A percentile compares a stretch with the other conserved stretches of the same genome.
These are phyloP conservation scores for Ophion slaviceki DNA, from an alignment of 2,888 invertebrate species.

Conservation along the genomic window DNA sequence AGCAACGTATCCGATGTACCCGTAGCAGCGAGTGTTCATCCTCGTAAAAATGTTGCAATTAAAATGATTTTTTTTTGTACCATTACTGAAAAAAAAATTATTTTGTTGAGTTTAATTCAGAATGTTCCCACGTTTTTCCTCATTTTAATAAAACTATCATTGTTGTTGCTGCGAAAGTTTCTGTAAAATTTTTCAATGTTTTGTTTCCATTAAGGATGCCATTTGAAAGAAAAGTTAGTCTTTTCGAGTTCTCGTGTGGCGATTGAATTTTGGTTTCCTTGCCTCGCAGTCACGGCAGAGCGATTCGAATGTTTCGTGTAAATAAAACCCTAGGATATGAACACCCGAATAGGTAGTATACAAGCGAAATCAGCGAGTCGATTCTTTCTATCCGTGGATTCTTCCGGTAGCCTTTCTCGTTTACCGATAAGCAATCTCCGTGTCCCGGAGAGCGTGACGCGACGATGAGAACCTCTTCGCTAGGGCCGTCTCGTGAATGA, in stretches of 20 bases:
- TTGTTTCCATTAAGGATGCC: neutral
- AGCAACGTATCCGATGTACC: slow-evolving; percentile 18
- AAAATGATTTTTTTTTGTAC: neutral
- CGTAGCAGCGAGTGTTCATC: neutral
- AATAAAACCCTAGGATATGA: neutral
- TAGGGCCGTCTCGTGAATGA: slow-evolving; percentile 71
- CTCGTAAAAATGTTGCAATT: neutral
- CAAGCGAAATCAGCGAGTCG: slow-evolving; percentile 27
- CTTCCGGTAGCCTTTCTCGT: slow-evolving; percentile 65
- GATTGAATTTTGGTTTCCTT: neutral
- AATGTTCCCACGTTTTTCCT: neutral
- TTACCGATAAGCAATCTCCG: slow-evolving; percentile 73
- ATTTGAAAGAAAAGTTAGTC: neutral
- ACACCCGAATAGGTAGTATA: neutral
- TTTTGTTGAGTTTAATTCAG: too few relatives aligned
- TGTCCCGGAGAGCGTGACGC: slow-evolving; percentile 72
- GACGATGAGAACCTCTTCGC: slow-evolving; percentile 74
- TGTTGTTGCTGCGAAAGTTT: neutral
- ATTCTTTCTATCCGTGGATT: slow-evolving; percentile 45
- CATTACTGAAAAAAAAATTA: too few relatives aligned
- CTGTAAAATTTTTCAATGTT: neutral
- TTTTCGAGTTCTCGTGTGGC: neutral
- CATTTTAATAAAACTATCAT: neutral
- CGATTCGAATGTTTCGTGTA: neutral
- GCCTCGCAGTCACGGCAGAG: neutral